A percentile compares a stretch with the other conserved stretches of the same genome.
These are phyloP conservation scores for Galerucella calmariensis DNA, from an alignment of 2,888 invertebrate species.

Conservation along the genomic window DNA sequence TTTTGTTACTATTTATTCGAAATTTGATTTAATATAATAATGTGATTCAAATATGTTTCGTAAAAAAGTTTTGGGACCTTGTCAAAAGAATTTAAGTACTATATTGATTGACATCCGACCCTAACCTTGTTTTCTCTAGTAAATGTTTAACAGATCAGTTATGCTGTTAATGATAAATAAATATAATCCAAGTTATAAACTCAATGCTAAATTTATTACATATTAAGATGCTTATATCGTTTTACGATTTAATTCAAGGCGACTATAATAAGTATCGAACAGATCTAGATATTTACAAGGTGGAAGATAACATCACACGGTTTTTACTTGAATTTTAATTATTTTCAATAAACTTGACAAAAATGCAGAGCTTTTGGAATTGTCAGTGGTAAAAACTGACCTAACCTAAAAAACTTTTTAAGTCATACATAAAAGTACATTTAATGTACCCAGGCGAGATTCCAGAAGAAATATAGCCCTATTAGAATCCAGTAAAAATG, in stretches of 20 bases:
- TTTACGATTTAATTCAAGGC: not conserved
- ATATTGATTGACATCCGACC: too few relatives aligned
- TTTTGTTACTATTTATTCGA: too few relatives aligned
- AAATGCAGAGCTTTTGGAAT: too few relatives aligned
- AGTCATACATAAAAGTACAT: not conserved
- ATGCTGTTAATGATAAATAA: too few relatives aligned
- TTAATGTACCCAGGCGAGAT: not conserved
- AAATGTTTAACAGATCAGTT: too few relatives aligned
- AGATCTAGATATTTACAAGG: constrained; percentile 2
- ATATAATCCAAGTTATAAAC: not conserved
- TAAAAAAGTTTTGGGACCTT: too few relatives aligned
- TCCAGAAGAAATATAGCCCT: not conserved
- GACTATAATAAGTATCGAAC: not conserved
- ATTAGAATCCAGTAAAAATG: not conserved
- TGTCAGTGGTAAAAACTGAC: too few relatives aligned
- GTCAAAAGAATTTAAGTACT: too few relatives aligned
- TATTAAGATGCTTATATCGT: not conserved
- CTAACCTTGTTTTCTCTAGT: too few relatives aligned
- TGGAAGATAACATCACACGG: not conserved
- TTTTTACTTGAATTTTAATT: not conserved
- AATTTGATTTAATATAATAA: too few relatives aligned
- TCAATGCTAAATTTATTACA: not conserved
- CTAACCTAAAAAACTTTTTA: too few relatives aligned
- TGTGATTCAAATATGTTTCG: too few relatives aligned
- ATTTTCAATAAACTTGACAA: not conserved